A percentile compares a stretch with the other conserved stretches of the same genome.
phyloP scores from a whole-genome alignment of 2,888 invertebrate species.

The Dioctria rufipes region DNA sequence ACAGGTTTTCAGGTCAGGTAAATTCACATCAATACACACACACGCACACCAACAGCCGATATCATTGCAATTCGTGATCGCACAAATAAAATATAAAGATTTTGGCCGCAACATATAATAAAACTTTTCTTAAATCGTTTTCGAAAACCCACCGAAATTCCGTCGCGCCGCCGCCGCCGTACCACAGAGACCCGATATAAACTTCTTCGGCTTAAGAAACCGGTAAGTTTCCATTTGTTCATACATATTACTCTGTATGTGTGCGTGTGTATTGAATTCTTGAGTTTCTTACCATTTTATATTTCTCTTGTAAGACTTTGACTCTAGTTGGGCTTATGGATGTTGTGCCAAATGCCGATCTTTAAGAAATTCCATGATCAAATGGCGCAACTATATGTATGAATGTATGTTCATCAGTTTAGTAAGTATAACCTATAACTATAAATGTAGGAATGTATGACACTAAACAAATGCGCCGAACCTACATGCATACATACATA shows the following conservation, averaged over 20 bases:
- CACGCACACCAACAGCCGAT: neutral
- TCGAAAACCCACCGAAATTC: neutral
- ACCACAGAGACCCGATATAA: too few species aligned
- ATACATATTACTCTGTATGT: too few species aligned
- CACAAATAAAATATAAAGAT: too few species aligned
- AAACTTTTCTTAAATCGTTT: too few species aligned
- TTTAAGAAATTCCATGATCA: slow-evolving; percentile 46
- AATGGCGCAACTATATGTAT: slow-evolving; percentile 16
- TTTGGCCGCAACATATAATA: too few species aligned
- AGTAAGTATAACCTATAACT: too few species aligned
- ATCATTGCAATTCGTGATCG: neutral
- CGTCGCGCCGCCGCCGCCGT: too few species aligned
- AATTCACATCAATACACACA: neutral
- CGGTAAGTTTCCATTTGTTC: slow-evolving; percentile 30
- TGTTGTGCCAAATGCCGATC: slow-evolving; percentile 45
- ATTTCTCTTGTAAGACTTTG: too few species aligned
- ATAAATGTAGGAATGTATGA: slow-evolving; percentile 13
- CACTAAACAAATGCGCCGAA: slow-evolving; percentile 19
- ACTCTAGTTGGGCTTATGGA: slow-evolving; percentile 17
- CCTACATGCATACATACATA: neutral
- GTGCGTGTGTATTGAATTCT: slow-evolving; percentile 38
- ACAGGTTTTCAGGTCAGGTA: slow-evolving; percentile 29
- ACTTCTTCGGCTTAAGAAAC: slow-evolving; percentile 1
- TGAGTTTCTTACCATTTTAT: neutral
- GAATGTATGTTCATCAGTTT: too few species aligned